Conservation (phyloP, 2,113 vertebrate species). For the Mormoops blainvillei region DNA sequence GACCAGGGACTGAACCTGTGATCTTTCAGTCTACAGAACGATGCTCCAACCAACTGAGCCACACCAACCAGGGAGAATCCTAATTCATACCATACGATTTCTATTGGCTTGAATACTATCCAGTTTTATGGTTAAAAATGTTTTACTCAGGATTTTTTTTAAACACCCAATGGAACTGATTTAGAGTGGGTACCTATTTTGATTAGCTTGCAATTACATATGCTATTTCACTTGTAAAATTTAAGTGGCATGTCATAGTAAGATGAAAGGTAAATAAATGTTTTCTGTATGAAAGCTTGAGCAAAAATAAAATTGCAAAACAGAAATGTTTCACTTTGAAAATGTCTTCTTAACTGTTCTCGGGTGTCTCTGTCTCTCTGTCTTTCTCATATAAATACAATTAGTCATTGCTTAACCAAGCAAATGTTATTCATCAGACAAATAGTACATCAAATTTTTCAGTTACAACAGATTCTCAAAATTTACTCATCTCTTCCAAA, state of each 20-base stretch:
- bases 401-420: neutral
- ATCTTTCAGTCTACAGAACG: too few species aligned
- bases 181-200: neutral
- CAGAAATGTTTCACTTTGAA: neutral
- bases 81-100: neutral
- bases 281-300: neutral
- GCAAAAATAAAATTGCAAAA: neutral
- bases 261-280: neutral
- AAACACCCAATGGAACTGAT: neutral
- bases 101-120: neutral
- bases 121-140: conserved; percentile 8
- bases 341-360: conserved; percentile 1
- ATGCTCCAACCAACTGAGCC: too few species aligned
- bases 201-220: neutral
- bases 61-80: too few species aligned
- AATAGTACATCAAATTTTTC: conserved; percentile 16
- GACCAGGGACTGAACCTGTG: too few species aligned
- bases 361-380: neutral
- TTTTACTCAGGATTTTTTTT: neutral
- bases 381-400: neutral
- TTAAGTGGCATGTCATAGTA: neutral
- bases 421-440: neutral
- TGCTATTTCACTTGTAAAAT: neutral
- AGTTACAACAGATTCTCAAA: neutral
- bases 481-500: conserved; percentile 5